These are phyloP conservation scores for Drosophila grimshawi DNA, from an alignment of 1,140 invertebrate genomes.

Conservation along the genomic window DNA sequence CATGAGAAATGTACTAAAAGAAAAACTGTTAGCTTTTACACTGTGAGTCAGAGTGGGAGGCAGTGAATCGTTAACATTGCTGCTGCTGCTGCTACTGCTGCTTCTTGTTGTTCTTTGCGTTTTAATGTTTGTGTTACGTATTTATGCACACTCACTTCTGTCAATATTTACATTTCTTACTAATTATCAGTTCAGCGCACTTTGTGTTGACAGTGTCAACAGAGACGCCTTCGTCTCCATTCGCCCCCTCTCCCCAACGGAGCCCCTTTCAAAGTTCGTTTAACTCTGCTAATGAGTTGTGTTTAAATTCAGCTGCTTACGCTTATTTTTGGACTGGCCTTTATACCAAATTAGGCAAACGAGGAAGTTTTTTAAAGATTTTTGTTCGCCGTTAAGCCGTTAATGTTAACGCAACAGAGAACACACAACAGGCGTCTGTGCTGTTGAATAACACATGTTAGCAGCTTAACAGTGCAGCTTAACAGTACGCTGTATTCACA, in stretches of 20 bases:
- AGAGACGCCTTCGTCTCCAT: slow-evolving; percentile 18
- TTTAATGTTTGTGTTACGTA: slow-evolving; percentile 12
- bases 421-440: not conserved
- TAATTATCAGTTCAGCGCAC: slow-evolving; percentile 83
- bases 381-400: not conserved
- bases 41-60: not conserved
- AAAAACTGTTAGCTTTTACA: not conserved
- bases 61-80: slow-evolving; percentile 7
- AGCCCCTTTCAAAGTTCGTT: slow-evolving; percentile 59
- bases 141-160: slow-evolving; percentile 65
- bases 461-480: slow-evolving; percentile 1
- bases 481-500: slow-evolving; percentile 9
- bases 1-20: slow-evolving; percentile 48
- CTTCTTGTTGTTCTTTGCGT: slow-evolving; percentile 24
- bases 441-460: slow-evolving; percentile 10
- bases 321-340: slow-evolving; percentile 17
- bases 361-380: slow-evolving; percentile 34
- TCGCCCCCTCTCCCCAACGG: slow-evolving; percentile 26
- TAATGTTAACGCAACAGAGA: slow-evolving; percentile 12
- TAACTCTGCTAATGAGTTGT: slow-evolving; percentile 61
- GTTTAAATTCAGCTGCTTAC: slow-evolving; percentile 41
- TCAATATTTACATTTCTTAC: slow-evolving; percentile 80
- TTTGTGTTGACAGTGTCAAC: slow-evolving; percentile 52
- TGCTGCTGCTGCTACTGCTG: not conserved
- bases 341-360: slow-evolving; percentile 15